A percentile compares a stretch with the other conserved stretches of the same genome.
Evolutionary conservation across 2,888 invertebrate genomes (phyloP).

Genomic region (Hemistola chrysoprasaria): DNA sequence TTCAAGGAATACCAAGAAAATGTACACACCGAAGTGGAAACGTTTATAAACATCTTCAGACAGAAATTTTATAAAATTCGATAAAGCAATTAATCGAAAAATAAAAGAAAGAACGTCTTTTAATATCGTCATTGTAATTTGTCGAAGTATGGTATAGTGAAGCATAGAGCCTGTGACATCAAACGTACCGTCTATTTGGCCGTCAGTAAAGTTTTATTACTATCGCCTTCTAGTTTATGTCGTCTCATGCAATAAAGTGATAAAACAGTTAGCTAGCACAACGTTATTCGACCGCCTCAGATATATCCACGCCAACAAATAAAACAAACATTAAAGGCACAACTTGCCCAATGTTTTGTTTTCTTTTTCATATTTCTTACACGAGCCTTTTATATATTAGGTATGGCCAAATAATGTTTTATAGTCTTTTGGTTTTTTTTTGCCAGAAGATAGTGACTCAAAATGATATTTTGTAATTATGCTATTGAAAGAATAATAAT

Average conservation of each 20-base stretch:
- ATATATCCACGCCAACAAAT: conserved; percentile 75
- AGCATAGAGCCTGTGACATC: conserved; percentile 16
- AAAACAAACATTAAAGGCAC: conserved; percentile 70
- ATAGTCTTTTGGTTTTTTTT: too few relatives aligned
- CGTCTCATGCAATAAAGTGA: conserved; percentile 79
- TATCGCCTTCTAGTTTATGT: conserved; percentile 68
- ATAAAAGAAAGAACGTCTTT: too few relatives aligned
- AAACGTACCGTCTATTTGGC: conserved; percentile 30
- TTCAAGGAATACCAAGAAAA: too few relatives aligned
- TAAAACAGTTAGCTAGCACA: conserved; percentile 77
- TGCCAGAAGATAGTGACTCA: conserved; percentile 3
- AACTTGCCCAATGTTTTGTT: conserved; percentile 71
- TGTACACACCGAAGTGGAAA: too few relatives aligned
- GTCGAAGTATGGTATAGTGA: conserved; percentile 9
- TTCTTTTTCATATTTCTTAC: conserved; percentile 58
- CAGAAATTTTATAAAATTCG: too few relatives aligned
- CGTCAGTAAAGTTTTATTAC: conserved; percentile 67
- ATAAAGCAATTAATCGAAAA: too few relatives aligned
- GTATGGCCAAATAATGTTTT: conserved; percentile 43
- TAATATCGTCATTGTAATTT: too few relatives aligned
- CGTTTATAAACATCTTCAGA: too few relatives aligned
- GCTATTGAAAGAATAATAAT: conserved; percentile 3
- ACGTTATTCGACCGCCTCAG: conserved; percentile 62
- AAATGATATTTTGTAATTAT: not conserved
- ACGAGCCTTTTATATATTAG: conserved; percentile 39